Base-by-base conservation (phyloP, 2,797 vertebrate genomes). In the Cyprinodon diabolis region DNA sequence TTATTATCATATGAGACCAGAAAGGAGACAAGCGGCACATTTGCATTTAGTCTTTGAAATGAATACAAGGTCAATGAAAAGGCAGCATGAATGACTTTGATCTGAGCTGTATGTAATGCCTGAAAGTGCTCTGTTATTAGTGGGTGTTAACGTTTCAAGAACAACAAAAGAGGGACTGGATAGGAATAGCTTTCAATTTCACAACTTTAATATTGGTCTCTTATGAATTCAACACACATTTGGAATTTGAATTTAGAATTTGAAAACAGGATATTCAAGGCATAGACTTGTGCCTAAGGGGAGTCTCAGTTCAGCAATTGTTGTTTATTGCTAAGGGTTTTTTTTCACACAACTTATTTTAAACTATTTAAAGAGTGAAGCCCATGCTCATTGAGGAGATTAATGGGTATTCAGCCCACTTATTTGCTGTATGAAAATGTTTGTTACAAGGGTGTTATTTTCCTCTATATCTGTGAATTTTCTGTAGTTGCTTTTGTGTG, bases 1-100 rank as follows among this genome's bases (percentile, higher is more conserved):
- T 37, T n/a, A 78, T 82, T 80, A 68, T 71, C 82, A 78, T 69
- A 30, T 80, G 77, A 75, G 58, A 66, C 47, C 51, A 71, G 30
- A 47, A 48, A 70, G 56, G 65, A 57, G 71, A 76, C 72, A 75
- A 73, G 21, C n/a, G 17, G 4, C 65, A 79, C 11, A 79, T 88
- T 81, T 83, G 77, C 87, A 83, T 84, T 5, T 17, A 73, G 12
- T 80, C 74, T 69, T 73, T 78, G 35, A 12, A 72, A 68, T 54
- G 43, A 71, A 48, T 71, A 10, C 45, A 69, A 69, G 72, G 75
- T 75, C 35, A 4, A n/a, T 58, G 69, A 80, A 68, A 72, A 79
- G 72, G 69, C 79, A 62, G 43, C 7, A 6, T 69, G 51, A 79
- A 52, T 66, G 68, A 67, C 66, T 74, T 60, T 68, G 69, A 82